Conservation (phyloP, 2,113 vertebrate genomes). For the Chlamydotis undulata region DNA sequence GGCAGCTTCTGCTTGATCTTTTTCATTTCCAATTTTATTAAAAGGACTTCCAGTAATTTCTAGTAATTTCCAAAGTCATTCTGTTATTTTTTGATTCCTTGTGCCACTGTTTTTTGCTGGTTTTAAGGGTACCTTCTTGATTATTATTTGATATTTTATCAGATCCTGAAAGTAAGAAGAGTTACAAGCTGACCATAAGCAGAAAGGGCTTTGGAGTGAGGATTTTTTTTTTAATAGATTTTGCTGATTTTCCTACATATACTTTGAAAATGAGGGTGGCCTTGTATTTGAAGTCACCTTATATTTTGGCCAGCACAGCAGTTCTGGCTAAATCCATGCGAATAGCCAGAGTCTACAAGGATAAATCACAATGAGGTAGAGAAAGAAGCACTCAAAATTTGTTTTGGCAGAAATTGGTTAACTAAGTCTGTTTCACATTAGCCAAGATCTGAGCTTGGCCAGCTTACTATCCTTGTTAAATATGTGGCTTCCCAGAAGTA, state of each 20-base stretch:
- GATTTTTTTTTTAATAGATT: neutral
- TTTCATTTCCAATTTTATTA: neutral
- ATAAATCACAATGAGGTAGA: neutral
- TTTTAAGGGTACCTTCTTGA: neutral
- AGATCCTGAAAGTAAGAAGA: neutral
- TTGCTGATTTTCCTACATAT: neutral
- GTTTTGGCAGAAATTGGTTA: conserved; percentile 18
- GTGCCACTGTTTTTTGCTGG: neutral
- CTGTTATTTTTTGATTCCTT: neutral
- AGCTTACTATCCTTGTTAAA: conserved; percentile 35
- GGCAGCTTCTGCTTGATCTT: neutral
- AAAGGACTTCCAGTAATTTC: neutral
- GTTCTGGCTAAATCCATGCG: neutral
- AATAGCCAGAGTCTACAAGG: neutral
- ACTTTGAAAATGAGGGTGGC: neutral
- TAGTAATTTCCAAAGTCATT: neutral
- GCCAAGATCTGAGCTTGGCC: conserved; percentile 18
- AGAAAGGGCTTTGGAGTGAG: no score
- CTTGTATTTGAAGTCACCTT: neutral
- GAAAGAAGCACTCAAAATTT: neutral
- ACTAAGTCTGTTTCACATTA: conserved; percentile 42
- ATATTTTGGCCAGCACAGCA: neutral
- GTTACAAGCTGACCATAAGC: neutral
- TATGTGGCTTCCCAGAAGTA: conserved; percentile 32
- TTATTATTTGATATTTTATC: neutral